phyloP scores from a whole-genome alignment of 2,797 vertebrate species.

The Phrynocephalus vlangalii region DNA sequence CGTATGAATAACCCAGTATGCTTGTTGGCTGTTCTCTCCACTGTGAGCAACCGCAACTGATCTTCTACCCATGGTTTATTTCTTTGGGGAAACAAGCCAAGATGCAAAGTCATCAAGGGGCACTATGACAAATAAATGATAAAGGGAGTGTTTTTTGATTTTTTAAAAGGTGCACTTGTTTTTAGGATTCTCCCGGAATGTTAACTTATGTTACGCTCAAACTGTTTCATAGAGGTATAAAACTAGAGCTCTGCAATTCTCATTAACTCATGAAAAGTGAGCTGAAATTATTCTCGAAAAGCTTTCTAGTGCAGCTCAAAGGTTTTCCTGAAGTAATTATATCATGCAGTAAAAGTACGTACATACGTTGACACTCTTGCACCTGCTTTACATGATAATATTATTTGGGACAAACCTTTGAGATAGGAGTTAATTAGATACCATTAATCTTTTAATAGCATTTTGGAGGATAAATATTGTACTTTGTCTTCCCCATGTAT shows the following conservation, averaged over 20 bases:
- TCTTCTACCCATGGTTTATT: too few species aligned
- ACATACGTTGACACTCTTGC: neutral
- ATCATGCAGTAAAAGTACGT: neutral
- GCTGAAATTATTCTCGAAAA: neutral
- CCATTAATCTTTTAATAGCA: neutral
- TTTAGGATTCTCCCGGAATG: too few species aligned
- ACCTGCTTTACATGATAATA: neutral
- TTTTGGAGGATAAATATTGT: neutral
- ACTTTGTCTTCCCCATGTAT: neutral
- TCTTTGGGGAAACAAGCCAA: too few species aligned
- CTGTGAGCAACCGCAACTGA: neutral
- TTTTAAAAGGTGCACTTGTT: too few species aligned
- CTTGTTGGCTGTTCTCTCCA: neutral
- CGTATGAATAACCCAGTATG: neutral
- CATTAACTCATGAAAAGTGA: too few species aligned
- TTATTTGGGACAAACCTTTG: neutral
- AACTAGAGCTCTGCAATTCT: too few species aligned
- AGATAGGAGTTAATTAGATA: neutral
- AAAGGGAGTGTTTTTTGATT: too few species aligned
- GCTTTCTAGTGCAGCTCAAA: neutral
- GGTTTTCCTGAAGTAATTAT: neutral
- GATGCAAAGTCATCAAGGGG: too few species aligned
- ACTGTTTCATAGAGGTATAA: neutral
- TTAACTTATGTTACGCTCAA: neutral
- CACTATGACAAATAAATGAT: too few species aligned